Percentiles rank a stretch among this genome's conserved stretches.
These are phyloP conservation scores for Hirtodrosophila duncani DNA, from an alignment of 2,888 invertebrate genomes.

Conservation along the genomic window DNA sequence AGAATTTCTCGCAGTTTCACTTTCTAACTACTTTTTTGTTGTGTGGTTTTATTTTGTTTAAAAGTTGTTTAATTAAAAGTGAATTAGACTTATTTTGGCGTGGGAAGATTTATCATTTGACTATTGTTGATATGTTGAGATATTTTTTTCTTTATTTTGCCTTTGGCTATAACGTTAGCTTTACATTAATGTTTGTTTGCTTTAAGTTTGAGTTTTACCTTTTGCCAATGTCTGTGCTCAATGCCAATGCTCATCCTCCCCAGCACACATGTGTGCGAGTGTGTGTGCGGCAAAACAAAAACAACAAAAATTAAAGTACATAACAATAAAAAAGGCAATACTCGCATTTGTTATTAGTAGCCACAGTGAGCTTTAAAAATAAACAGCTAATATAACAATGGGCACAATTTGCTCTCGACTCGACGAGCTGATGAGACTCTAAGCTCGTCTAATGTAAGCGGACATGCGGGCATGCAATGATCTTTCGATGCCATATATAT, in stretches of 20 bases:
- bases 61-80: slow-evolving; percentile 26
- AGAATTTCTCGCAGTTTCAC: too few species aligned
- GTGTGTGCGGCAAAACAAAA: slow-evolving; percentile 35
- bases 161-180: too few species aligned
- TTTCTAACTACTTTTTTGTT: too few species aligned
- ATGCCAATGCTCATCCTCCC: slow-evolving; percentile 51
- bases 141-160: too few species aligned
- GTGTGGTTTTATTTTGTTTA: slow-evolving; percentile 26
- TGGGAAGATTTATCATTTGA: too few species aligned
- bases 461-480: slow-evolving; percentile 50
- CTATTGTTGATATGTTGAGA: too few species aligned
- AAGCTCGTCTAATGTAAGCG: slow-evolving; percentile 61
- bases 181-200: too few species aligned
- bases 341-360: slow-evolving; percentile 44
- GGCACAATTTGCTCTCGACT: slow-evolving; percentile 61
- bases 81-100: slow-evolving; percentile 24
- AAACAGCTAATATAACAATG: slow-evolving; percentile 63
- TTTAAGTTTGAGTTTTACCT: too few species aligned
- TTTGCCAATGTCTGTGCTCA: slow-evolving; percentile 46
- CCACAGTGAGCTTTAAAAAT: slow-evolving; percentile 63
- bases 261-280: too few species aligned
- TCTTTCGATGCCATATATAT: slow-evolving; percentile 23
- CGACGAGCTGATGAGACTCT: slow-evolving; percentile 17
- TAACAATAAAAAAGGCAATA: slow-evolving; percentile 31
- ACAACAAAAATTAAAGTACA: slow-evolving; percentile 34